phyloP scores from a whole-genome alignment of 2,888 invertebrate species.

The Argyra leucocephala region DNA sequence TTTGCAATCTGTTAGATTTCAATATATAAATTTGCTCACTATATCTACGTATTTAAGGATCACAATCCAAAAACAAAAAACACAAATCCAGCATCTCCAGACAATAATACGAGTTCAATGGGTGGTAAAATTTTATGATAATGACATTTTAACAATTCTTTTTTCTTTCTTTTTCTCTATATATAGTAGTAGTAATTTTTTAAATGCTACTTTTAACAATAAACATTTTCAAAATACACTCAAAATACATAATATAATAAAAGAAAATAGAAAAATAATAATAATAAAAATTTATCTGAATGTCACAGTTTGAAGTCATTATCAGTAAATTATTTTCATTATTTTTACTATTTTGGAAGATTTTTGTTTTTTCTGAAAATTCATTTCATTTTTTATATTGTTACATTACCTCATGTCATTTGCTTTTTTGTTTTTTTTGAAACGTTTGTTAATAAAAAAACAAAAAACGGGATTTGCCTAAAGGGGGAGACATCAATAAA shows the following conservation, averaged over 20 bases:
- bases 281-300: not conserved
- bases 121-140: conserved; percentile 6
- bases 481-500: not conserved
- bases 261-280: not conserved
- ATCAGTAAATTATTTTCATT: conserved; percentile 6
- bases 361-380: not conserved
- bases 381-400: not conserved
- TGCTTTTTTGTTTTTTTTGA: not conserved
- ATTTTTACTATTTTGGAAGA: not conserved
- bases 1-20: conserved; percentile 4
- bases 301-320: conserved; percentile 4
- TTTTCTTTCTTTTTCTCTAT: not conserved
- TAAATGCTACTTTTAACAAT: too few relatives aligned
- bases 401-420: not conserved
- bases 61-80: not conserved
- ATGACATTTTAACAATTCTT: conserved; percentile 3
- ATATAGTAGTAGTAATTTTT: not conserved
- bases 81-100: not conserved
- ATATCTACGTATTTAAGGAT: not conserved
- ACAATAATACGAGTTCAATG: not conserved
- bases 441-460: not conserved
- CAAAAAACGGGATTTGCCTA: not conserved
- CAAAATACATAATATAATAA: too few relatives aligned
- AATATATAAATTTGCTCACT: not conserved
- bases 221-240: too few relatives aligned